Evolutionary conservation across 1,140 invertebrate species (phyloP).

Genomic region (Metopolophium dirhodum): DNA sequence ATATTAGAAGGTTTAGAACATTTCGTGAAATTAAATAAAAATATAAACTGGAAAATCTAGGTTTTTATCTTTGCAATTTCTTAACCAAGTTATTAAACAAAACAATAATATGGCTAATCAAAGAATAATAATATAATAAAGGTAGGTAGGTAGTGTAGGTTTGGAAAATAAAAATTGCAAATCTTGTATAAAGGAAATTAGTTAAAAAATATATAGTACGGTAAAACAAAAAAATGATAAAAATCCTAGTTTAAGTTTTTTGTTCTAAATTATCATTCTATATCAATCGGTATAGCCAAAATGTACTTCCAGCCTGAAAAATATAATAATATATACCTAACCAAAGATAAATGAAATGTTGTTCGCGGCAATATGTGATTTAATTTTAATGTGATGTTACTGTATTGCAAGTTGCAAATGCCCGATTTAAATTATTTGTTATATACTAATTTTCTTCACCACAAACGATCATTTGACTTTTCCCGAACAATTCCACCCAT

Average conservation of each 20-base stretch:
- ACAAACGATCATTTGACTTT: not conserved
- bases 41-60: not conserved
- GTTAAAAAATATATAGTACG: no score
- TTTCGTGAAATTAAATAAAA: not conserved
- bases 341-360: not conserved
- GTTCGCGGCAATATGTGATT: not conserved
- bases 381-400: not conserved
- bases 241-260: not conserved
- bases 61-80: not conserved
- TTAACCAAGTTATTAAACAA: not conserved
- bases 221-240: not conserved
- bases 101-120: not conserved
- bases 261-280: not conserved
- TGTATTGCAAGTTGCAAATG: not conserved
- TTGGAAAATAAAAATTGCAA: not conserved
- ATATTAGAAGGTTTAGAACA: not conserved
- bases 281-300: not conserved
- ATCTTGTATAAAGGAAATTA: not conserved
- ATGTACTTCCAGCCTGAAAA: not conserved
- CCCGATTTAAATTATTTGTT: not conserved
- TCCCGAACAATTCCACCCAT: not conserved
- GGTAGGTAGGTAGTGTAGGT: not conserved
- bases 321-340: no score
- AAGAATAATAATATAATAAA: not conserved
- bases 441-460: not conserved